Evolutionary conservation across 2,888 invertebrate genomes (phyloP).

Genomic region (Melanotus villosus): DNA sequence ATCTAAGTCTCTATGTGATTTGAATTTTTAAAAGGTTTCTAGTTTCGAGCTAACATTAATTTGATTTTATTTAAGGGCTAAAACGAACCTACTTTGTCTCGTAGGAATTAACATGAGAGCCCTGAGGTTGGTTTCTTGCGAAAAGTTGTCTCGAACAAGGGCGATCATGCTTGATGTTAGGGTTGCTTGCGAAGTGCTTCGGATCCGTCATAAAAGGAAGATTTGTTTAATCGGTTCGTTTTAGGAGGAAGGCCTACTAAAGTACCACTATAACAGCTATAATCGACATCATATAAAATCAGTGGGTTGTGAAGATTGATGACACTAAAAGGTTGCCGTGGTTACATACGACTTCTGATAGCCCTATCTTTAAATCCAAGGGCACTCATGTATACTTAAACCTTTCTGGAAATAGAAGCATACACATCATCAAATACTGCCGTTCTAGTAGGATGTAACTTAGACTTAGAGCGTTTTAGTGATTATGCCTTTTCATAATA

Average conservation of each 20-base stretch:
- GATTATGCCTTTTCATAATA: too few species aligned
- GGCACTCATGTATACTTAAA: not conserved
- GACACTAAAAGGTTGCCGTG: constrained; percentile 51
- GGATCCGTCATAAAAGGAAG: constrained; percentile 45
- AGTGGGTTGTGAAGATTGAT: constrained; percentile 55
- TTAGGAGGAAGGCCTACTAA: constrained; percentile 44
- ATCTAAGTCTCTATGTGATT: constrained; percentile 15
- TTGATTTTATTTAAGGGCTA: not conserved
- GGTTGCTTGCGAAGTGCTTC: not conserved
- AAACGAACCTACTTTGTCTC: not conserved
- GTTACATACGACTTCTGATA: constrained; percentile 40
- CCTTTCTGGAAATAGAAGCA: not conserved
- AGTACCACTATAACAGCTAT: constrained; percentile 50
- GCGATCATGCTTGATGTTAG: not conserved
- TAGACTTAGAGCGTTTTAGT: too few species aligned
- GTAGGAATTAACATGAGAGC: not conserved
- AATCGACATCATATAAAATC: constrained; percentile 56
- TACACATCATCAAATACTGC: too few species aligned
- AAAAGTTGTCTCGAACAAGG: not conserved
- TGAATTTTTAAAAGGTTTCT: constrained; percentile 15
- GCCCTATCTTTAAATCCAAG: constrained; percentile 32
- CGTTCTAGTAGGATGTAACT: too few species aligned
- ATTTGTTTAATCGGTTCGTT: constrained; percentile 52
- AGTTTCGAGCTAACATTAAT: not conserved
- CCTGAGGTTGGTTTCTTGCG: too few species aligned